Conservation (phyloP, 2,888 invertebrate genomes). For the Pyrochroa serraticornis region DNA sequence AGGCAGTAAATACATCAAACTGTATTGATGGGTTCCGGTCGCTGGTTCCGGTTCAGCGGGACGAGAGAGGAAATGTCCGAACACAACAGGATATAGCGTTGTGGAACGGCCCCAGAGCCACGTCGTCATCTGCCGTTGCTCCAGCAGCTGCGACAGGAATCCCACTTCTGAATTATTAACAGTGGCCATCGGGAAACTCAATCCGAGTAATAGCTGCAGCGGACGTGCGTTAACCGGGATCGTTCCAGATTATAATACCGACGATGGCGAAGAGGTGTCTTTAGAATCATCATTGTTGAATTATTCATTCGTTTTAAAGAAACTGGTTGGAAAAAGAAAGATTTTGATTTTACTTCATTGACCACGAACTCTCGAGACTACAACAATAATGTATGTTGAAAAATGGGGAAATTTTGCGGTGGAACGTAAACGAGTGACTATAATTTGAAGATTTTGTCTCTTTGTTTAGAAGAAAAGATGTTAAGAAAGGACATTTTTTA, state of each 20-base stretch:
- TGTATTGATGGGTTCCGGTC: conserved; percentile 54
- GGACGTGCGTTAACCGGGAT: not conserved
- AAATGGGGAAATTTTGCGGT: too few species aligned
- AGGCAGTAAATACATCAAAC: conserved; percentile 53
- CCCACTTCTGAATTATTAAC: conserved; percentile 18
- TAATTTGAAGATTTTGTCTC: too few species aligned
- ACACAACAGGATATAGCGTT: conserved; percentile 39
- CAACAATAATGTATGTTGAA: too few species aligned
- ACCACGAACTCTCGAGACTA: too few species aligned
- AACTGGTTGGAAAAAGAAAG: too few species aligned
- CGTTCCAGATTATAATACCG: conserved; percentile 5
- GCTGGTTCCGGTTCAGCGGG: conserved; percentile 47
- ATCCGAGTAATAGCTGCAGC: conserved; percentile 6
- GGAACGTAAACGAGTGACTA: too few species aligned
- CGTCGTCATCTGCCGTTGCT: conserved; percentile 17
- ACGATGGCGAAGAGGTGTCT: not conserved
- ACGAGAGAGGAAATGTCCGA: conserved; percentile 40
- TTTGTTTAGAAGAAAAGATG: too few species aligned
- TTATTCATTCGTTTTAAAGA: conserved; percentile 6
- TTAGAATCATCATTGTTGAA: conserved; percentile 13
- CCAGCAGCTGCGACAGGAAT: conserved; percentile 20
- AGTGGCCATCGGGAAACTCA: conserved; percentile 12
- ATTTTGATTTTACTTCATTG: too few species aligned
- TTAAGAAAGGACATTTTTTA: too few species aligned
- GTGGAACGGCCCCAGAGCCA: conserved; percentile 9